Conservation (phyloP, 2,797 vertebrate species). For the Triplophysa bombifrons region DNA sequence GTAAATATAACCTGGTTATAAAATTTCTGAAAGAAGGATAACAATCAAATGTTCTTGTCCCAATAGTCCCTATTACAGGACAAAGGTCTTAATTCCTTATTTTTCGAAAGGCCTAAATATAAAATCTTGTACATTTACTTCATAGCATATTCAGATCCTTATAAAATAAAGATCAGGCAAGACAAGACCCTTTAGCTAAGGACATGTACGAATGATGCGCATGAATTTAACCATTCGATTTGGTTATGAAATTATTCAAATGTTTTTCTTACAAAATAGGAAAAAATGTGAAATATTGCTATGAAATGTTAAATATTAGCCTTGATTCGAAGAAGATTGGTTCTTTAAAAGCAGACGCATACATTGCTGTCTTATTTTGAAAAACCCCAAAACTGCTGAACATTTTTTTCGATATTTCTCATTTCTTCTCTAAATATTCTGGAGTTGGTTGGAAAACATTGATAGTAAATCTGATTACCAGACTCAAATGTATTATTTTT, state of each 20-base stretch:
- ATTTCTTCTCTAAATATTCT: not conserved
- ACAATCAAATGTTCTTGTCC: not conserved
- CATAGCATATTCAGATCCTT: too few species aligned
- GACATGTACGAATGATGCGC: not conserved
- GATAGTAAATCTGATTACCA: slow-evolving; percentile 16
- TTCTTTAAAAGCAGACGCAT: not conserved
- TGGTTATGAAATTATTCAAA: not conserved
- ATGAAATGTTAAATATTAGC: not conserved
- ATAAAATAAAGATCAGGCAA: not conserved
- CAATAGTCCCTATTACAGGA: not conserved
- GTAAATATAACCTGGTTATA: not conserved
- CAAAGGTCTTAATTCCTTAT: not conserved
- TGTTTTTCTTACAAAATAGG: not conserved
- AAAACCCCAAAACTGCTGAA: too few species aligned
- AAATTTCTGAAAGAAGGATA: not conserved
- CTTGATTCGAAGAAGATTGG: not conserved
- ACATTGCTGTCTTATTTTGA: not conserved
- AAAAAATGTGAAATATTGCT: not conserved
- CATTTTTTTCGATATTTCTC: not conserved
- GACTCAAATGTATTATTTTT: slow-evolving; percentile 7
- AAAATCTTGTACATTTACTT: not conserved
- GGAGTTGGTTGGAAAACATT: not conserved
- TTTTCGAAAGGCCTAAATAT: not conserved
- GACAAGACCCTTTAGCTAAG: not conserved
- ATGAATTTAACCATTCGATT: too few species aligned